Conservation (phyloP, 2,888 invertebrate genomes). For the Drosophila demipolita region DNA sequence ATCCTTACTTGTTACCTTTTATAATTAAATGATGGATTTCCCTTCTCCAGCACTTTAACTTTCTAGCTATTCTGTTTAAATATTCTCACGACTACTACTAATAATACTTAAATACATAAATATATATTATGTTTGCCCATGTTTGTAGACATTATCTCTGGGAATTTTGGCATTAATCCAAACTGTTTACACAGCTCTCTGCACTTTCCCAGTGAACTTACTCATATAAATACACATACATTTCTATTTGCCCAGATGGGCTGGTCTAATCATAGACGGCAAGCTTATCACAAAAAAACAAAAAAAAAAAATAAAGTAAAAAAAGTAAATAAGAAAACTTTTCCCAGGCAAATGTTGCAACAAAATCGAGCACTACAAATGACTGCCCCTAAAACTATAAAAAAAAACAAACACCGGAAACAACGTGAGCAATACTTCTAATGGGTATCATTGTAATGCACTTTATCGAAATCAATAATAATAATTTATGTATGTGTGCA, state of each 20-base stretch:
- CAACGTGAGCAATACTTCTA: conserved; percentile 65
- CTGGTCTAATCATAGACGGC: conserved; percentile 49
- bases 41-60: not conserved
- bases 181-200: conserved; percentile 25
- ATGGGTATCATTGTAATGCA: conserved; percentile 48
- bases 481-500: conserved; percentile 52
- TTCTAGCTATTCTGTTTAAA: not conserved
- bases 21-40: not conserved
- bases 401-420: conserved; percentile 64
- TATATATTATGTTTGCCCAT: not conserved
- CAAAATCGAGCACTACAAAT: conserved; percentile 19
- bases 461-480: conserved; percentile 72
- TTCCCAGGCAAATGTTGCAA: conserved; percentile 64
- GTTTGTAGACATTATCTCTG: not conserved
- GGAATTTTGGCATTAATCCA: conserved; percentile 37
- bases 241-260: conserved; percentile 40
- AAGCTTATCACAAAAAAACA: conserved; percentile 55
- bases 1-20: not conserved
- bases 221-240: conserved; percentile 31
- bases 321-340: conserved; percentile 17
- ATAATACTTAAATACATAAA: not conserved
- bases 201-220: not conserved
- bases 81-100: not conserved
- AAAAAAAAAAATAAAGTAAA: not conserved
- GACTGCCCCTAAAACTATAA: conserved; percentile 20